Evolutionary conservation across 2,113 vertebrate genomes (phyloP), one percentile per base, ranked within the genome.

Genomic region (Callorhinus ursinus): DNA sequence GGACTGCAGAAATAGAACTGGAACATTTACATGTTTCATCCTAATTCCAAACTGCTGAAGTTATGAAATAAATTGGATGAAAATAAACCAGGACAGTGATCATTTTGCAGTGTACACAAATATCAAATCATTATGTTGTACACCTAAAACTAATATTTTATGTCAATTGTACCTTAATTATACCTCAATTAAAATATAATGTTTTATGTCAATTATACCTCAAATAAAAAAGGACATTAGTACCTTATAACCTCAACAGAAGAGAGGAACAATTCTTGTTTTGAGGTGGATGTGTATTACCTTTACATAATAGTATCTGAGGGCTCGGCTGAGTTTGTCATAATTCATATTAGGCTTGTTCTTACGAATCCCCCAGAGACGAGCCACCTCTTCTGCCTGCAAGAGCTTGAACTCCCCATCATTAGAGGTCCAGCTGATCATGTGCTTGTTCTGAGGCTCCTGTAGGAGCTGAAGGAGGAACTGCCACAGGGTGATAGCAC

Each of bases 291-390:
- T 15, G 59, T 69, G 95, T 10, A 91, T 98, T 98, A 99, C 99
- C 99, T 99, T 99, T 97, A 99, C 99, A 0, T 99, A 99, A 98
- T 99, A 99, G 98, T 99, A 99, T 98, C 99, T 98, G 98, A 99
- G 99, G 5, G 99, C 99, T n/a, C 99, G 98, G 98, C 99, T 99
- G 97, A 99, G 99, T 97, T 99, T 99, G 98, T 99, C 99, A 1
- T 99, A 99, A 98, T 99, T 99, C 99, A 99, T 99, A 96, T 99
- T 99, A 90, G 99, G 99, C 97, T 99, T 99, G 98, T 99, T 99
- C 98, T 99, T 99, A 61, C 99, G 99, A 95, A 99, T 99, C 5
- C 99, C 99, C 99, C 99, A 99, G 94, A 99, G 99, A 72, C 99
- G 99, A 97, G 99, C 99, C 98, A 99, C 99, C 98, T 99, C 99